Evolutionary conservation across 2,797 vertebrate species (phyloP).

Genomic region (Anableps anableps): DNA sequence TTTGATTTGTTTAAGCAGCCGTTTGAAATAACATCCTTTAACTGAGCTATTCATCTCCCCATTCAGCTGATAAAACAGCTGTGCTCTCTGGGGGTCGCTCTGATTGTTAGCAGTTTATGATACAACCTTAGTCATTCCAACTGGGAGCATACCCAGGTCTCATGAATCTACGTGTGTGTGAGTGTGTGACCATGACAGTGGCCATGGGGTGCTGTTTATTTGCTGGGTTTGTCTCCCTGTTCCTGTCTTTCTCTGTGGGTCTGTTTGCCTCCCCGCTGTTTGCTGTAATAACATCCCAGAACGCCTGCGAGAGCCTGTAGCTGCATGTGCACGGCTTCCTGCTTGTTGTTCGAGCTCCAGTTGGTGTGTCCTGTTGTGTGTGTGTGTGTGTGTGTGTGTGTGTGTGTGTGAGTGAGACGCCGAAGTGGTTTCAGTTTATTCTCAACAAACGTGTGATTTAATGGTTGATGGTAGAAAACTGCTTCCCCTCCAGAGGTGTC

Average conservation of each 20-base stretch:
- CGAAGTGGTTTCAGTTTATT: slow-evolving; percentile 6
- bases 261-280: slow-evolving; percentile 56
- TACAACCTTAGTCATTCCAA: not conserved
- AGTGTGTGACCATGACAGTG: slow-evolving; percentile 55
- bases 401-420: not conserved
- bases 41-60: not conserved
- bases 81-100: not conserved
- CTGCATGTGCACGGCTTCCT: not conserved
- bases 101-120: not conserved
- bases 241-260: slow-evolving; percentile 39
- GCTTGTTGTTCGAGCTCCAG: slow-evolving; percentile 13
- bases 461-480: not conserved
- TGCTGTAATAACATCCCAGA: slow-evolving; percentile 68
- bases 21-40: slow-evolving; percentile 9
- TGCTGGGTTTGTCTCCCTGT: slow-evolving; percentile 38
- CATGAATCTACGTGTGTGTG: slow-evolving; percentile 47
- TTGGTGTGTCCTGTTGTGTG: slow-evolving; percentile 4
- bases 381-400: not conserved
- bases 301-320: slow-evolving; percentile 25
- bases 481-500: slow-evolving; percentile 4
- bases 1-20: slow-evolving; percentile 26
- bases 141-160: slow-evolving; percentile 11
- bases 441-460: slow-evolving; percentile 8
- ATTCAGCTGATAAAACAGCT: not conserved
- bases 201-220: slow-evolving; percentile 65